Conservation (phyloP, 2,797 vertebrate species). For the Aplochiton taeniatus region DNA sequence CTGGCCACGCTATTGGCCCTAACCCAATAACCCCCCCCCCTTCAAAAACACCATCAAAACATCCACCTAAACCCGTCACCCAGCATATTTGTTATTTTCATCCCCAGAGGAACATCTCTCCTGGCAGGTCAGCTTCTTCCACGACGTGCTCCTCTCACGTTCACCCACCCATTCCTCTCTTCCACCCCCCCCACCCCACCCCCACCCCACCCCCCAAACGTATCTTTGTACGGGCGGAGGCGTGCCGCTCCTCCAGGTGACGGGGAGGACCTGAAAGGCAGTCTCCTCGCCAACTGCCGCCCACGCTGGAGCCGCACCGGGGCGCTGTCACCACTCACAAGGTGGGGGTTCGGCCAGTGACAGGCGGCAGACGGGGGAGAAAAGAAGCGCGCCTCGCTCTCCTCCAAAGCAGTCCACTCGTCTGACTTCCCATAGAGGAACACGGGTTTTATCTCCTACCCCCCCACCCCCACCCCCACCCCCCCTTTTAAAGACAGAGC, state of each 20-base stretch:
- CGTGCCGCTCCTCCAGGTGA: slow-evolving; percentile 61
- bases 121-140: slow-evolving; percentile 39
- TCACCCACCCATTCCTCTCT: no score
- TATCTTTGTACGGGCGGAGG: slow-evolving; percentile 51
- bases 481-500: slow-evolving; percentile 48
- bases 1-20: no score
- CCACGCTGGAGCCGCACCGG: slow-evolving; percentile 53
- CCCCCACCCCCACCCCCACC: no score
- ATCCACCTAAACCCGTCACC: slow-evolving; percentile 38
- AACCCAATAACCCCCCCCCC: no score
- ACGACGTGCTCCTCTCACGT: slow-evolving; percentile 34
- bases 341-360: slow-evolving; percentile 57
- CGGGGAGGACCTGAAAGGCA: slow-evolving; percentile 32
- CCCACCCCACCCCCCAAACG: slow-evolving; percentile 44
- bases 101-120: slow-evolving; percentile 26
- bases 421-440: slow-evolving; percentile 52
- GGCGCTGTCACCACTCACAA: slow-evolving; percentile 57
- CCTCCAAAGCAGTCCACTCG: slow-evolving; percentile 38
- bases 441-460: slow-evolving; percentile 64
- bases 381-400: slow-evolving; percentile 35
- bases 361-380: slow-evolving; percentile 40
- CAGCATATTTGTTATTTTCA: slow-evolving; percentile 29
- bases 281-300: slow-evolving; percentile 46
- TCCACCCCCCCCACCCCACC: slow-evolving; percentile 28
- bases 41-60: no score